These are phyloP conservation scores for Crenuchus spilurus DNA, from an alignment of 2,797 vertebrate genomes.

Conservation along the genomic window DNA sequence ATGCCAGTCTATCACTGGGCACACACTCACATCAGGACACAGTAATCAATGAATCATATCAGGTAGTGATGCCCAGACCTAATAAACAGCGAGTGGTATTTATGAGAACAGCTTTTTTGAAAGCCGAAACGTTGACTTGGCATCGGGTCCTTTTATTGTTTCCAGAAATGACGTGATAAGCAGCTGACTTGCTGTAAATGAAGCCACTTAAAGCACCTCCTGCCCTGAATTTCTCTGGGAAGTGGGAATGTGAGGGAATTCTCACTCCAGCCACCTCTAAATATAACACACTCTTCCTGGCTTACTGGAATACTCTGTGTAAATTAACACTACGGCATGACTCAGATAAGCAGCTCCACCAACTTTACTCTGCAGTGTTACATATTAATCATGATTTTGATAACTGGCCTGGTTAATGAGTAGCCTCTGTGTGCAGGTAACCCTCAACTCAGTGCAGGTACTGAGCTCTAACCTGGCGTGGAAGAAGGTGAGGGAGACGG, in stretches of 20 bases:
- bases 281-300: slow-evolving; percentile 59
- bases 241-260: slow-evolving; percentile 55
- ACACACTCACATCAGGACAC: too few species aligned
- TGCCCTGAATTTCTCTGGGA: slow-evolving; percentile 60
- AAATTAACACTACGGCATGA: slow-evolving; percentile 67
- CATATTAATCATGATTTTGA: slow-evolving; percentile 11
- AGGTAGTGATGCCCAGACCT: too few species aligned
- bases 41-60: too few species aligned
- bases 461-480: not conserved
- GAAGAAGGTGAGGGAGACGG: not conserved
- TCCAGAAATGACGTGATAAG: slow-evolving; percentile 56
- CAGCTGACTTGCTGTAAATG: slow-evolving; percentile 51
- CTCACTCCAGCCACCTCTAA: slow-evolving; percentile 34
- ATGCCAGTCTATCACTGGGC: too few species aligned
- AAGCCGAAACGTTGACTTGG: slow-evolving; percentile 1
- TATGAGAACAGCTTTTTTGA: not conserved
- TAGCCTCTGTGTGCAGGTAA: not conserved
- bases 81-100: too few species aligned
- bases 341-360: slow-evolving; percentile 48
- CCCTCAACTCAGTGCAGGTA: not conserved
- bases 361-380: not conserved
- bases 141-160: slow-evolving; percentile 16
- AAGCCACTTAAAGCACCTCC: slow-evolving; percentile 66
- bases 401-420: not conserved
- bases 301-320: slow-evolving; percentile 74